Evolutionary conservation across 2,113 vertebrate species (phyloP).

Genomic region (Notarius lentiginosus): DNA sequence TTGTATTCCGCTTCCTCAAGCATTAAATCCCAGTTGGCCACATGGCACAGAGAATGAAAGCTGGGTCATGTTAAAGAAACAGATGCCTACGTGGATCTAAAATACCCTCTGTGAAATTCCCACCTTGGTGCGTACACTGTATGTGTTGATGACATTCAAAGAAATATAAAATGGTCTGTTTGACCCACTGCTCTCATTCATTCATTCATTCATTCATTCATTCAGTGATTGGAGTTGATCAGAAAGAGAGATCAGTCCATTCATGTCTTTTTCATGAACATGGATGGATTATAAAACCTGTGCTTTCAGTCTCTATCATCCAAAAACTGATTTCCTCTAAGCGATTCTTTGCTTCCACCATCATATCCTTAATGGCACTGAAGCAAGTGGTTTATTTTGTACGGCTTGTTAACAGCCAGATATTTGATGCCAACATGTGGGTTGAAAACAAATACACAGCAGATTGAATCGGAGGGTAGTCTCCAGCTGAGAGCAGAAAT

Average conservation of each 20-base stretch:
- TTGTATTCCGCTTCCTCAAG: conserved; percentile 18
- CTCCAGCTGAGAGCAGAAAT: background rate
- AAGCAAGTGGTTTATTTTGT: background rate
- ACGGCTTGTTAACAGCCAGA: conserved; percentile 5
- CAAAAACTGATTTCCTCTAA: background rate
- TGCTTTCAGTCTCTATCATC: background rate
- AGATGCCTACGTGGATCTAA: background rate
- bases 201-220: conserved; percentile 1
- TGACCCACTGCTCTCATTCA: background rate
- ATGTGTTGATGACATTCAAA: background rate
- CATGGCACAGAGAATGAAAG: conserved; percentile 27
- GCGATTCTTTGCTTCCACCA: background rate
- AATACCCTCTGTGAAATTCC: background rate
- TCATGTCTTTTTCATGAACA: background rate
- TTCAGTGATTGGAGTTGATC: background rate
- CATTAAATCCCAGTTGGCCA: conserved; percentile 13
- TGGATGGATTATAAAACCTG: background rate
- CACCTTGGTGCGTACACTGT: background rate
- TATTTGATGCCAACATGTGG: background rate
- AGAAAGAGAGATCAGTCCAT: background rate
- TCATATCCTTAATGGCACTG: background rate
- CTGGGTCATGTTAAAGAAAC: conserved; percentile 28
- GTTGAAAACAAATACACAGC: background rate
- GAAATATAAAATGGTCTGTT: background rate
- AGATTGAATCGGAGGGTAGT: conserved; percentile 13